These are phyloP conservation scores for Crax fasciolata DNA, from an alignment of 2,797 vertebrate species.

Conservation along the genomic window DNA sequence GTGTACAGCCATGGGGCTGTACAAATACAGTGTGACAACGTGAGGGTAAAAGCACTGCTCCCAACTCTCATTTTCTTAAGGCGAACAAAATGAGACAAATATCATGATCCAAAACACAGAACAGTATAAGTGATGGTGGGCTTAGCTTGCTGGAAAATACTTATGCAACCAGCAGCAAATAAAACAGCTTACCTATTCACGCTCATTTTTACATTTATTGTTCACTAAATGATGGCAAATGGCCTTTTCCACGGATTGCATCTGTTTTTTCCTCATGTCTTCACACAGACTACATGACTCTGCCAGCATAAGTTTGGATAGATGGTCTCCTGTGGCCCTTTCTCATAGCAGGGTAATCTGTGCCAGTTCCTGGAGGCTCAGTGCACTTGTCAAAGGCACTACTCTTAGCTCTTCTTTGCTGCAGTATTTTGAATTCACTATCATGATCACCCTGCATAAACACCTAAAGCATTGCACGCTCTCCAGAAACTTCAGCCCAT, in stretches of 20 bases:
- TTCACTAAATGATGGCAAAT: background rate
- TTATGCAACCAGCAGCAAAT: background rate
- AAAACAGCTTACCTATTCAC: background rate
- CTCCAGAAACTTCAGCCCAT: background rate
- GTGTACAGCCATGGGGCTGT: accelerated
- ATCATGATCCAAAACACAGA: background rate
- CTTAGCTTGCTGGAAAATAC: background rate
- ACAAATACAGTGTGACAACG: accelerated
- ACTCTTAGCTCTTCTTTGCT: background rate
- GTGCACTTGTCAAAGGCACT: background rate
- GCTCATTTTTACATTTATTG: background rate
- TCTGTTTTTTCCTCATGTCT: background rate
- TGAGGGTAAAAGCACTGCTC: background rate
- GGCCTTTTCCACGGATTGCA: background rate
- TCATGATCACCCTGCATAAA: background rate
- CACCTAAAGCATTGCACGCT: accelerated
- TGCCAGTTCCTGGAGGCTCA: background rate
- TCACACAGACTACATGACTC: background rate
- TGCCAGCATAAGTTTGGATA: background rate
- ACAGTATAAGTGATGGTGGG: accelerated
- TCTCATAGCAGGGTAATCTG: background rate
- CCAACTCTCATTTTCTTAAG: accelerated
- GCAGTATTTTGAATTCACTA: background rate
- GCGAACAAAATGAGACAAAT: background rate
- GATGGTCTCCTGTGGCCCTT: background rate